Evolutionary conservation across 1,140 invertebrate species (phyloP).

Genomic region (Papilio machaon): DNA sequence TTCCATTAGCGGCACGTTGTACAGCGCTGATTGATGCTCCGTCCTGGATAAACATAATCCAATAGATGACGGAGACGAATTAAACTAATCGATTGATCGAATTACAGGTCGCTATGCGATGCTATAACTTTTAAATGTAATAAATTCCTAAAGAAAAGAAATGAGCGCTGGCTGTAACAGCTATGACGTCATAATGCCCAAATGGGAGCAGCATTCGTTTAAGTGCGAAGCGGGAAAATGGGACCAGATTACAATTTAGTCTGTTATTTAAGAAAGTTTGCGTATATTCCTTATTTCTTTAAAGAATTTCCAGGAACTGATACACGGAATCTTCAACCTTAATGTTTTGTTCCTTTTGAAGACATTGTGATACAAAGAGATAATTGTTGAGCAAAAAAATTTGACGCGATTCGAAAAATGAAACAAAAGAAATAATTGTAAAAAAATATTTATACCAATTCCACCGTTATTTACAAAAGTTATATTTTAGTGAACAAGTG

Average conservation of each 20-base stretch:
- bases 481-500: too few species aligned
- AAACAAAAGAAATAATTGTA: too few species aligned
- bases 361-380: not conserved
- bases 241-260: conserved; percentile 4
- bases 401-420: too few species aligned
- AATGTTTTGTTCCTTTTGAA: not conserved
- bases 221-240: conserved; percentile 4
- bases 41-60: conserved; percentile 23
- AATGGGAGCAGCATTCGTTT: conserved; percentile 12
- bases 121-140: not conserved
- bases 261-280: not conserved
- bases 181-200: not conserved
- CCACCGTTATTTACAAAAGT: not conserved
- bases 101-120: not conserved
- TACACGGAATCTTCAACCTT: not conserved
- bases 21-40: conserved; percentile 1
- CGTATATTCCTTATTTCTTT: not conserved
- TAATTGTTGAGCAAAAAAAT: too few species aligned
- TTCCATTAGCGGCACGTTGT: conserved; percentile 9
- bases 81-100: conserved; percentile 32
- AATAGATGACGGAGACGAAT: not conserved
- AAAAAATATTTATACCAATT: not conserved
- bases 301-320: not conserved
- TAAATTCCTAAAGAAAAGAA: not conserved
- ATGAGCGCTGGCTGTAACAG: not conserved